Evolutionary conservation across 2,888 invertebrate genomes (phyloP), one percentile per base, ranked within the genome.

Genomic region (Clusia tigrina): DNA sequence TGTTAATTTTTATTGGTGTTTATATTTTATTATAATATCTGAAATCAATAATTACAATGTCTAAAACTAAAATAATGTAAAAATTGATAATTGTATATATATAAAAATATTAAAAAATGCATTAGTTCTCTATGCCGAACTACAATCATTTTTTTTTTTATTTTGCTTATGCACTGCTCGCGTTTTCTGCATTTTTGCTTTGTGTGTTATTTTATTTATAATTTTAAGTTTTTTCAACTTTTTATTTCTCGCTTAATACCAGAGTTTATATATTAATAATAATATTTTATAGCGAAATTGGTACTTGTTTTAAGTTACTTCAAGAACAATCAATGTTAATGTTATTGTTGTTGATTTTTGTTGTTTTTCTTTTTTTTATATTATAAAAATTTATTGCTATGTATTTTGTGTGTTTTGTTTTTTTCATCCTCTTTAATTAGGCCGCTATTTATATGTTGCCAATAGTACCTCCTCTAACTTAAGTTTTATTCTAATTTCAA

Each of bases 71-170:
- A 78, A 76, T 71, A 69, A 73, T 78, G 78, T 80, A 80, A 80
- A 79, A 79, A 78, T 80, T 80, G 80, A 80, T 79, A 80, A 79
- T n/a, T 79, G 76, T 79, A 78, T 79, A 76, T 72, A 80, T 80
- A 80, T 79, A 80, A 80, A 80, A 78, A 79, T 80, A 79, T 78
- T 76, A 77, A 78, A 79, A 79, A 79, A 80, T 80, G 79, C 78
- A 77, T 78, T 80, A 79, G 78, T 80, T 76, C 77, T 69, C 69
- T 69, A 60, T 65, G 70, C 71, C 70, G 78, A 78, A 79, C 78
- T 76, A 76, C 70, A 78, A 78, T 78, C 73, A 76, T 71, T 77
- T 74, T 73, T 67, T 68, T 52, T 67, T 62, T 68, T 63, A 58
- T 57, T 63, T 58, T 67, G 42, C 57, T 38, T 42, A 42, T 17